phyloP scores from a whole-genome alignment of 2,888 invertebrate genomes.

The Rhodophaea formosa region DNA sequence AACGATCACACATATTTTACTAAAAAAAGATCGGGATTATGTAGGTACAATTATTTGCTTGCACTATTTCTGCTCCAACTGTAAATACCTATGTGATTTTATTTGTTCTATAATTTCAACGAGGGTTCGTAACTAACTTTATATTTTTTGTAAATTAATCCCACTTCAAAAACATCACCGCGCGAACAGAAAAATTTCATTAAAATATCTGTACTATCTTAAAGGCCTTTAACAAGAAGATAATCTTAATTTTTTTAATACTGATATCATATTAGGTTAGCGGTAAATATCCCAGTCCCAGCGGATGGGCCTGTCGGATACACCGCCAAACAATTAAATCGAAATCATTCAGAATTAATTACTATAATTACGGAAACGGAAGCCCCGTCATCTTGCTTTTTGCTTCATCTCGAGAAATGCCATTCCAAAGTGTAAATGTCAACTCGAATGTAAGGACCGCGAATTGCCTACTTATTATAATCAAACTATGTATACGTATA shows the following conservation, averaged over 20 bases:
- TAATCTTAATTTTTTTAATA: not conserved
- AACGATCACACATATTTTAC: too few species aligned
- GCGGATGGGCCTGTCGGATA: slow-evolving; percentile 65
- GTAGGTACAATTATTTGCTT: too few species aligned
- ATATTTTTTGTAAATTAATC: too few species aligned
- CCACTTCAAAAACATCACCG: too few species aligned
- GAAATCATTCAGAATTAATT: slow-evolving; percentile 71
- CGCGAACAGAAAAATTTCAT: too few species aligned
- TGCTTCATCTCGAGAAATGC: slow-evolving; percentile 51
- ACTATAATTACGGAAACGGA: slow-evolving; percentile 78
- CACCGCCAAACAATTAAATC: slow-evolving; percentile 64
- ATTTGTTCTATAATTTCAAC: not conserved
- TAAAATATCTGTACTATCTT: too few species aligned
- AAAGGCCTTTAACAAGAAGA: too few species aligned
- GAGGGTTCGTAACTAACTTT: too few species aligned
- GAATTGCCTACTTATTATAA: slow-evolving; percentile 33
- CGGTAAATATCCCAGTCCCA: slow-evolving; percentile 29
- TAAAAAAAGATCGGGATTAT: too few species aligned
- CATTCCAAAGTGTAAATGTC: slow-evolving; percentile 55
- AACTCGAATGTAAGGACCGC: slow-evolving; percentile 35
- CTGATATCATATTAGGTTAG: slow-evolving; percentile 11
- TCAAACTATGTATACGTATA: not conserved
- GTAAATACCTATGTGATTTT: not conserved
- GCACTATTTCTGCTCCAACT: too few species aligned
- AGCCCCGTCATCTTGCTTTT: slow-evolving; percentile 49